Evolutionary conservation across 2,888 invertebrate genomes (phyloP).

Genomic region (Deroplatys truncata): DNA sequence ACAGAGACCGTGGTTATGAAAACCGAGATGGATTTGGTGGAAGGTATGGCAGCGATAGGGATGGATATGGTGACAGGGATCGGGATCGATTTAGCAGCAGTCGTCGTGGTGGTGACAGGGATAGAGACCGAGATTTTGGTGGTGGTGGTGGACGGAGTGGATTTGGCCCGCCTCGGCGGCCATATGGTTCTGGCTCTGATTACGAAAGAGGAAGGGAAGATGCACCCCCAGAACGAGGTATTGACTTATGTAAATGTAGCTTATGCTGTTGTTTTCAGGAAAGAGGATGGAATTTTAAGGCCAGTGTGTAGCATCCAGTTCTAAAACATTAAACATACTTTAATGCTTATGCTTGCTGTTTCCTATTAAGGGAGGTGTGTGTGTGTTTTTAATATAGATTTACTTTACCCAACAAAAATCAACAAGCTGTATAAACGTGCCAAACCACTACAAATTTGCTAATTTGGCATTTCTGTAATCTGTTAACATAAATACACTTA

Average conservation of each 20-base stretch:
- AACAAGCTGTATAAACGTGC: too few relatives aligned
- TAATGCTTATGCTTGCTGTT: neutral
- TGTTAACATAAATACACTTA: too few relatives aligned
- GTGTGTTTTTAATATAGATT: too few relatives aligned
- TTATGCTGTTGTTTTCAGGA: neutral
- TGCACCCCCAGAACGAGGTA: constrained; percentile 33
- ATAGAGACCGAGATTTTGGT: constrained; percentile 33
- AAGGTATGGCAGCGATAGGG: constrained; percentile 31
- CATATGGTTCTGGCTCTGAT: constrained; percentile 24
- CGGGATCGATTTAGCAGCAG: constrained; percentile 36
- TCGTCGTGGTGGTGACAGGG: constrained; percentile 33
- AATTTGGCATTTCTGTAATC: too few relatives aligned
- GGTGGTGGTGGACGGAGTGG: constrained; percentile 31
- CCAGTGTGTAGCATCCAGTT: too few relatives aligned
- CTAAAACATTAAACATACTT: too few relatives aligned
- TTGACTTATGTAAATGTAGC: neutral
- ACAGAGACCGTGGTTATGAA: constrained; percentile 21
- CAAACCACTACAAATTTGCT: too few relatives aligned
- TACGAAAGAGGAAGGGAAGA: constrained; percentile 37
- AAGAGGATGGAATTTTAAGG: too few relatives aligned
- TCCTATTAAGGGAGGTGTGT: too few relatives aligned
- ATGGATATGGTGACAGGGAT: constrained; percentile 39
- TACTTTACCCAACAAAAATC: too few relatives aligned
- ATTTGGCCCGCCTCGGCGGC: neutral
- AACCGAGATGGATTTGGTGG: constrained; percentile 11